These are phyloP conservation scores for Trachymyrmex cornetzi DNA, from an alignment of 1,140 invertebrate species.

Conservation along the genomic window DNA sequence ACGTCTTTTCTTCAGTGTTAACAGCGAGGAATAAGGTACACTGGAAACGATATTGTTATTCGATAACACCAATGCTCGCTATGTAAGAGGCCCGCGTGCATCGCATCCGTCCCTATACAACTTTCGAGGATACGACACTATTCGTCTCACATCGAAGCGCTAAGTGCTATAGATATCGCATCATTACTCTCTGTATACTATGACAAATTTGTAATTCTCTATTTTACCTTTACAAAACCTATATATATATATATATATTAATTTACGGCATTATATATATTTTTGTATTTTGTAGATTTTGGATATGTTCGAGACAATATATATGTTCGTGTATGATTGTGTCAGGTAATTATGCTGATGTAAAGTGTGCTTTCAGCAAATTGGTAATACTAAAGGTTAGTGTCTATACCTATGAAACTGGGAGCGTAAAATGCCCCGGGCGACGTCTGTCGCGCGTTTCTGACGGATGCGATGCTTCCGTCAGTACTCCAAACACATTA, in stretches of 20 bases:
- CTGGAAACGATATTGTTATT: constrained; percentile 60
- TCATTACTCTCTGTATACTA: background rate
- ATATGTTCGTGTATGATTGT: background rate
- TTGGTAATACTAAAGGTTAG: background rate
- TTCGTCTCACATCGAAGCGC: background rate
- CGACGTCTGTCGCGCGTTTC: background rate
- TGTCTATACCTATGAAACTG: background rate
- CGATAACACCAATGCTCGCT: constrained; percentile 57
- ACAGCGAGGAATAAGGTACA: constrained; percentile 58
- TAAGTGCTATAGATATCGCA: background rate
- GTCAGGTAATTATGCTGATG: background rate
- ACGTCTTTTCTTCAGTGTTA: constrained; percentile 58
- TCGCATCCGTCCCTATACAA: constrained; percentile 52
- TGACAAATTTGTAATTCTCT: background rate
- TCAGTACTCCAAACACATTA: constrained; percentile 58
- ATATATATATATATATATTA: too few species aligned
- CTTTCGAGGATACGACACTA: background rate
- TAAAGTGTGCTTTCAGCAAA: constrained; percentile 25
- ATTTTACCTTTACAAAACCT: background rate
- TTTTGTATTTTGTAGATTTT: background rate
- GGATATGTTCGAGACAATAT: constrained; percentile 3
- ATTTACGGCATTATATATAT: background rate
- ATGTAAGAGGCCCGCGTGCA: constrained; percentile 41
- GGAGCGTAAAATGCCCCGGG: background rate
- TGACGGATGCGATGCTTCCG: constrained; percentile 52